Evolutionary conservation across 1,140 invertebrate genomes (phyloP).

Genomic region (Hyphantria cunea): DNA sequence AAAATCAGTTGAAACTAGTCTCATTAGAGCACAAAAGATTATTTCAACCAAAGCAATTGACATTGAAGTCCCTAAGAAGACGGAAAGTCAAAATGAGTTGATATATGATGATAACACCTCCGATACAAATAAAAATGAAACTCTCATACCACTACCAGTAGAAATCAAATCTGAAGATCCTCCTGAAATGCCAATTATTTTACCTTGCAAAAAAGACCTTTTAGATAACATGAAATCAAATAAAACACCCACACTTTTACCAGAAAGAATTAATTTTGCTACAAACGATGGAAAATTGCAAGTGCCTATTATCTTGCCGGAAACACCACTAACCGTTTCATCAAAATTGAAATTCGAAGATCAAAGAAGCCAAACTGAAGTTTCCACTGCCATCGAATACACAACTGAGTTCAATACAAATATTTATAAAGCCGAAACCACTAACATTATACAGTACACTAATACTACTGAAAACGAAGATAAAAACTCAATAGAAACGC

Average conservation of each 20-base stretch:
- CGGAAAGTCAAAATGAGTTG: too few species aligned
- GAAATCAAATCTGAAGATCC: too few species aligned
- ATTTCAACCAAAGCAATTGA: not conserved
- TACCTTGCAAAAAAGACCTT: not conserved
- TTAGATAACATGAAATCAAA: not conserved
- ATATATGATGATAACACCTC: too few species aligned
- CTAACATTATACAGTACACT: not conserved
- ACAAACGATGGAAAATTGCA: not conserved
- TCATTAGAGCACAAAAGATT: constrained; percentile 9
- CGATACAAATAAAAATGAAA: too few species aligned
- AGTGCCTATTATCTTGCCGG: not conserved
- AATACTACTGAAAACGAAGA: too few species aligned
- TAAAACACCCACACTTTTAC: not conserved
- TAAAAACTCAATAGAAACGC: too few species aligned
- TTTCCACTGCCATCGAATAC: not conserved
- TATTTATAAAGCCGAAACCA: not conserved
- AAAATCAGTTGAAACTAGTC: constrained; percentile 7
- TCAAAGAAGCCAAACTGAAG: not conserved
- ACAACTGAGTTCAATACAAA: not conserved
- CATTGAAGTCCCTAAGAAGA: too few species aligned
- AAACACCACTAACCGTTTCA: not conserved
- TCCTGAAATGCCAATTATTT: not conserved
- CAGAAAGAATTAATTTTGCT: not conserved
- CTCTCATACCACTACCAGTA: too few species aligned
- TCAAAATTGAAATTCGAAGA: not conserved